phyloP scores from a whole-genome alignment of 2,797 vertebrate genomes.

The Takifugu rubripes region DNA sequence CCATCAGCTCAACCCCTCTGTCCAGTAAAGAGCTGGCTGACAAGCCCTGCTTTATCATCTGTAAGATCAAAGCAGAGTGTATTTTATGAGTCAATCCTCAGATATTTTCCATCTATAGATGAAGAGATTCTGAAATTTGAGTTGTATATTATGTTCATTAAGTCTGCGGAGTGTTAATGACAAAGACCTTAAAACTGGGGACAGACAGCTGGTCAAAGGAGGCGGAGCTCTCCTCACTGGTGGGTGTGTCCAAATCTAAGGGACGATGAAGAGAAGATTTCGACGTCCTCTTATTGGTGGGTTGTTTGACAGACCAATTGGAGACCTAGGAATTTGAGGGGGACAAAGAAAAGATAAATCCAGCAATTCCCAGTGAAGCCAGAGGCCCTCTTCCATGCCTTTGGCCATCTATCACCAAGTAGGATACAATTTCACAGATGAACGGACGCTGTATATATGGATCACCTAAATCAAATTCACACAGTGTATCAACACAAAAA shows the following conservation, averaged over 20 bases:
- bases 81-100: background rate
- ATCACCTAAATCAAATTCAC: too few relatives aligned
- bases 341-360: too few relatives aligned
- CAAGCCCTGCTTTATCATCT: slow-evolving; percentile 94
- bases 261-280: slow-evolving; percentile 97
- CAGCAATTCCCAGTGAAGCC: background rate
- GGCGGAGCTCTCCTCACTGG: slow-evolving; percentile 91
- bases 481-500: too few relatives aligned
- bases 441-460: too few relatives aligned
- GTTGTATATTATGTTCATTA: background rate
- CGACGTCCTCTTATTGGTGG: slow-evolving; percentile 95
- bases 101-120: background rate
- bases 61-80: slow-evolving; percentile 11
- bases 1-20: slow-evolving; percentile 89
- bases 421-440: too few relatives aligned
- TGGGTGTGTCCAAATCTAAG: slow-evolving; percentile 93
- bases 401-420: too few relatives aligned
- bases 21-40: slow-evolving; percentile 92
- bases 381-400: too few relatives aligned
- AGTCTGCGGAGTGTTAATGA: background rate
- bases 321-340: slow-evolving; percentile 65
- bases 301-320: slow-evolving; percentile 95
- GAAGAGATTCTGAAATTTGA: background rate
- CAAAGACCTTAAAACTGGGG: slow-evolving; percentile 89
- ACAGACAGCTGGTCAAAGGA: slow-evolving; percentile 94